Evolutionary conservation across 2,797 vertebrate species (phyloP).

Genomic region (Acomys russatus): DNA sequence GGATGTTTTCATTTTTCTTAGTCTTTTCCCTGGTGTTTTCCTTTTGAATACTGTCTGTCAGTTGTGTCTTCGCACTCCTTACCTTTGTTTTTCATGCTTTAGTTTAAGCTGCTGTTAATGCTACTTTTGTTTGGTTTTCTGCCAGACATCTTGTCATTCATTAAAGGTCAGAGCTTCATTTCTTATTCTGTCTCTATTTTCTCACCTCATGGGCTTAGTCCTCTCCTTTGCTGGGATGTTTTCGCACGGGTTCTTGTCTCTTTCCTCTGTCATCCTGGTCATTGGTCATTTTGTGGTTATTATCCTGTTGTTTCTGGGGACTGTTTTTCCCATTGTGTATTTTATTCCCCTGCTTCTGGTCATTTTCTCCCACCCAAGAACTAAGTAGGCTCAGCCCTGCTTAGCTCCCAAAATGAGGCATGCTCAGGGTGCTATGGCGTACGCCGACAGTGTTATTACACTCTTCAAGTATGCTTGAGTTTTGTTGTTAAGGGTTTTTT

Average conservation of each 20-base stretch:
- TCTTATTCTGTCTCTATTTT: not conserved
- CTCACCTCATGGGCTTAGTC: rapidly evolving
- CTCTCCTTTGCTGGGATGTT: not conserved
- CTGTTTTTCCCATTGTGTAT: not conserved
- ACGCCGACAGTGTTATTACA: constrained; percentile 5
- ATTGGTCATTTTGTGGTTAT: not conserved
- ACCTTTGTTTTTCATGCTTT: not conserved
- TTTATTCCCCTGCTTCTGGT: not conserved
- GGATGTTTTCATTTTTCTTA: not conserved
- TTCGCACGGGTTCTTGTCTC: not conserved
- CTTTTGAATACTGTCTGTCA: not conserved
- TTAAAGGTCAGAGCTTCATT: not conserved
- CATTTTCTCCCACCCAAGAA: not conserved
- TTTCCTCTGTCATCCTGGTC: not conserved
- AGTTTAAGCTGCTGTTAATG: not conserved
- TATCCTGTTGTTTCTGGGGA: not conserved
- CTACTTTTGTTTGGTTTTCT: not conserved
- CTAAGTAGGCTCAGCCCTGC: not conserved
- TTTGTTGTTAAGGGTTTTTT: not conserved
- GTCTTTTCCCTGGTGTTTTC: not conserved
- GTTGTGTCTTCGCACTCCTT: not conserved
- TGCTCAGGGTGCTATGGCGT: not conserved
- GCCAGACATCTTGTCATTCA: not conserved
- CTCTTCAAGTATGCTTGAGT: not conserved
- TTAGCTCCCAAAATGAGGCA: not conserved